Evolutionary conservation across 64 coral and sea anemone species (phyloP).

Genomic region (Actinia tenebrosa): DNA sequence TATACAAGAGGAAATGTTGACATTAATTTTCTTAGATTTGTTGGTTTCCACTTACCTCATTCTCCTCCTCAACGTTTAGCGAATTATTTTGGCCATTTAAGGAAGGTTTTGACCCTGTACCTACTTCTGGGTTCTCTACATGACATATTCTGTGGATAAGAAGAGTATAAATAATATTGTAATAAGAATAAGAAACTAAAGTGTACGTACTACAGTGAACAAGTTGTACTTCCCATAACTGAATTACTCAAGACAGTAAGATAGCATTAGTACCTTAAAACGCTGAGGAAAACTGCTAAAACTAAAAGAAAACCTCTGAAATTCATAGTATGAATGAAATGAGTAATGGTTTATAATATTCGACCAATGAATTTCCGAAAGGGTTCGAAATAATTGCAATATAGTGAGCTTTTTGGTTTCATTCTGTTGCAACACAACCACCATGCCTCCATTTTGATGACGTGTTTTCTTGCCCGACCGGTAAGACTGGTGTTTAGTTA

Average conservation of each 20-base stretch:
- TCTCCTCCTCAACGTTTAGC: background rate
- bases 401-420: conserved; percentile 14
- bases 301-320: conserved; percentile 17
- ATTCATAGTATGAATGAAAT: background rate
- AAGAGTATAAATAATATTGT: background rate
- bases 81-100: background rate
- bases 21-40: background rate
- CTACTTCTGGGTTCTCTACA: background rate
- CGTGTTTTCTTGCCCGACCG: conserved; percentile 53
- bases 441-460: conserved; percentile 40
- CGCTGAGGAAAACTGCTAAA: conserved; percentile 21
- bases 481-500: conserved; percentile 52
- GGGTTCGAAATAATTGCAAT: conserved; percentile 18
- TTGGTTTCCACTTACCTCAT: background rate
- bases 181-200: background rate
- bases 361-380: conserved; percentile 24
- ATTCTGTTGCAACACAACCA: conserved; percentile 13
- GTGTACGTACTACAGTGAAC: background rate
- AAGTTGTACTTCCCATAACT: background rate
- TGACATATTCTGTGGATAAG: background rate
- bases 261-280: background rate
- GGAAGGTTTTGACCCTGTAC: background rate
- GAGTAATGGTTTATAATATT: background rate
- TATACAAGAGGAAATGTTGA: background rate
- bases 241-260: background rate